Evolutionary conservation across 2,113 vertebrate species (phyloP), one percentile per base, ranked within the genome.

Genomic region (Myodes glareolus): DNA sequence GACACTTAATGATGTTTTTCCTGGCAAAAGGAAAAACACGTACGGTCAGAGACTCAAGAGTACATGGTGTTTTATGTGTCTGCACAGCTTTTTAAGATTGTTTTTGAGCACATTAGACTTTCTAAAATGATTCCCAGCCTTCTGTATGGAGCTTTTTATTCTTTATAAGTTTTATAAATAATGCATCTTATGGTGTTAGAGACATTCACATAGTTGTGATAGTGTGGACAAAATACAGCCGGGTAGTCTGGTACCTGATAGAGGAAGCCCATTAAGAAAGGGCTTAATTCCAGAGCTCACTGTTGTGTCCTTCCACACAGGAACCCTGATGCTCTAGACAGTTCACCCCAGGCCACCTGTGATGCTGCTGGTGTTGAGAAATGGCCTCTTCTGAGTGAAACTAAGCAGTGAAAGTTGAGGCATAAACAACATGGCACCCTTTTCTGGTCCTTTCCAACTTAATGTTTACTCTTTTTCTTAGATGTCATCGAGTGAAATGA

Each of bases 121-220:
- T 96, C 94, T 92, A 67, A 91, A 94, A 86, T 80, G 90, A 84
- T 75, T 77, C 65, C 73, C 65, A 72, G 47, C 47, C 61, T 94
- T 94, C 67, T 10, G 1, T 65, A 52, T 50, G 58, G 96, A 90
- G 36, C 47, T 55, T 75, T 95, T 96, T 91, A 87, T 91, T 92
- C 77, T 96, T 94, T 91, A 36, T 73, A 94, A 72, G 29, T 95
- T 90, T 94, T 85, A 52, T 92, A 88, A 95, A 88, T 82, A 72
- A 78, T 81, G 36, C n/a, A 65, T 65, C 92, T 95, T 92, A 80
- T 21, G 67, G 4, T 81, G 52, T 91, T 89, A 89, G 72, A 81
- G 96, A 89, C 61, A 70, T 50, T 88, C 77, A 39, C 76, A 36
- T 5, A 78, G 23, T n/a, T 80, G 8, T 88, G 68, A 86, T 88